These are phyloP conservation scores for Tetramorium parvispinum DNA, from an alignment of 1,140 invertebrate genomes.

Conservation along the genomic window DNA sequence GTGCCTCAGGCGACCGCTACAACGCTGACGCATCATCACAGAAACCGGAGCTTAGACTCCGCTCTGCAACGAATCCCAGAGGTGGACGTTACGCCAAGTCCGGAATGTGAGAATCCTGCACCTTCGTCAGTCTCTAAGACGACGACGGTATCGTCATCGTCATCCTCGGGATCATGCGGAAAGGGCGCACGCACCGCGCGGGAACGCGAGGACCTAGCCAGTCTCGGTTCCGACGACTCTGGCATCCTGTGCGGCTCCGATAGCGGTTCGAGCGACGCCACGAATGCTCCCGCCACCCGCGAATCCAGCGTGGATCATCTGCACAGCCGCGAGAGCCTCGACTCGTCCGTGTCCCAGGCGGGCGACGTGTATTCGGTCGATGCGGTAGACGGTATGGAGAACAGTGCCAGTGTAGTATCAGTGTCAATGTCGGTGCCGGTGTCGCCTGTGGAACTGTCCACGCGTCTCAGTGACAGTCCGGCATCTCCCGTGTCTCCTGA, in stretches of 20 bases:
- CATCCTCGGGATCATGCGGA: conserved; percentile 42
- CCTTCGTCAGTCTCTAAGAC: conserved; percentile 80
- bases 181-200: conserved; percentile 72
- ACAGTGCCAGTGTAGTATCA: conserved; percentile 57
- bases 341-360: conserved; percentile 87
- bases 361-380: conserved; percentile 83
- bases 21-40: conserved; percentile 90
- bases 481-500: conserved; percentile 42
- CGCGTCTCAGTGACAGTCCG: conserved; percentile 67
- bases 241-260: conserved; percentile 92
- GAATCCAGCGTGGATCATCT: conserved; percentile 85
- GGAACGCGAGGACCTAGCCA: conserved; percentile 89
- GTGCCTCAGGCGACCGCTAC: conserved; percentile 87
- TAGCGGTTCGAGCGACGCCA: conserved; percentile 85
- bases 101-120: conserved; percentile 88
- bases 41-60: conserved; percentile 95
- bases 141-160: conserved; percentile 45
- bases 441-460: conserved; percentile 73
- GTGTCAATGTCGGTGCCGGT: conserved; percentile 74
- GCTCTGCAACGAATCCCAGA: conserved; percentile 94
- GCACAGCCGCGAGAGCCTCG: conserved; percentile 89
- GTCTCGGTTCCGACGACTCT: conserved; percentile 94
- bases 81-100: conserved; percentile 92
- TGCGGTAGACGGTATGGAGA: conserved; percentile 79
- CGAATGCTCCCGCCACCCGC: conserved; percentile 79